Evolutionary conservation across 2,797 vertebrate species (phyloP), one percentile per base, ranked within the genome.

Genomic region (Danio albolineatus): DNA sequence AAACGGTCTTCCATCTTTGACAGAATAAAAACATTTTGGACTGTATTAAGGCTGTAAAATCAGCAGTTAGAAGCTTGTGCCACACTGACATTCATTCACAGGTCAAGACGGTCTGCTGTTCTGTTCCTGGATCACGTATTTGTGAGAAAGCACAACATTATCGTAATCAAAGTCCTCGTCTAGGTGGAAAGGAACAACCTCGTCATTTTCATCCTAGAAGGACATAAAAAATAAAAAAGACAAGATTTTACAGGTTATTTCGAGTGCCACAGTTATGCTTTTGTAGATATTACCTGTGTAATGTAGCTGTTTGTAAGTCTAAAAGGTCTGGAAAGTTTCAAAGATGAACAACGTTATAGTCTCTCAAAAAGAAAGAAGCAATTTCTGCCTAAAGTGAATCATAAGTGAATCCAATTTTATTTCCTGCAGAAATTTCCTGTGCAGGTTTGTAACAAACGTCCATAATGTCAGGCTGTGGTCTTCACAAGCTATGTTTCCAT

Each of bases 161-260:
- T 95, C 91, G 77, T 95, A 95, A 89, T 94, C 93, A 87, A 95
- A 95, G 73, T 91, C 88, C 75, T 92, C 91, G 87, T 95, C 92
- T 64, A 94, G 86, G 54, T 78, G 88, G 75, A 95, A 95, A 7
- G 90, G 87, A 1, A 91, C 91, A 78, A 94, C 90, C 83, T 93
- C 89, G 77, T 94, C 91, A 2, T 80, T 77, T 76, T 83, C 76
- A 16, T 38, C 78, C 86, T 88, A 60, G 28, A 57, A 60, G 64
- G 51, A 78, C 59, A 60, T 80, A 83, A 57, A 10, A 19, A 36
- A 39, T 83, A 57, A 10, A 19, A 36, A 39, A 62, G 28, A 28
- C 28, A 28, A 28, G 28, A 3, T 28, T 39, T 76, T 21, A 61
- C 17, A 79, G 61, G 13, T 36, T 76, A n/a, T 53, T 54, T 28